Evolutionary conservation across 2,113 vertebrate genomes (phyloP).

Genomic region (Myotis davidii): DNA sequence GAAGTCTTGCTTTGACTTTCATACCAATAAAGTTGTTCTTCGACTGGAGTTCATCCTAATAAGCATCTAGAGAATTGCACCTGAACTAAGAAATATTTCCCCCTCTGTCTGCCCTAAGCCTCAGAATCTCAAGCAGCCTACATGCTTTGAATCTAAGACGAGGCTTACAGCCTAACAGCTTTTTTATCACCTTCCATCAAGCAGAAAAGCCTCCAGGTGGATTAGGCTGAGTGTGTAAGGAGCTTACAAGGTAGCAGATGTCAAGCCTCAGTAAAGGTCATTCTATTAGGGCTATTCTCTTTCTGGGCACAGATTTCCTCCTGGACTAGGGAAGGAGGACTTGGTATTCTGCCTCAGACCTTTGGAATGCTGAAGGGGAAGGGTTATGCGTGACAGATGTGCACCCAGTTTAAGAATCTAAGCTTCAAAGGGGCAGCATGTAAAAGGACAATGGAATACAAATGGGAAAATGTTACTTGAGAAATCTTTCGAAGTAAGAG

Average conservation of each 20-base stretch:
- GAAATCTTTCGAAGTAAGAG: slow-evolving; percentile 49
- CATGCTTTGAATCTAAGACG: slow-evolving; percentile 84
- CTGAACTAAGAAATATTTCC: slow-evolving; percentile 82
- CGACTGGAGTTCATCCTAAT: slow-evolving; percentile 82
- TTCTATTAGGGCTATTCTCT: slow-evolving; percentile 82
- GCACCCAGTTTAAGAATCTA: slow-evolving; percentile 62
- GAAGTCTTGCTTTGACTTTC: slow-evolving; percentile 80
- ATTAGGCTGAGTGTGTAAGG: slow-evolving; percentile 85
- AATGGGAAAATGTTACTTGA: slow-evolving; percentile 60
- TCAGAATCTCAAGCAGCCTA: slow-evolving; percentile 80
- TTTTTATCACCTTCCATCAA: slow-evolving; percentile 86
- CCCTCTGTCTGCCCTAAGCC: slow-evolving; percentile 75
- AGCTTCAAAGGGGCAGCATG: slow-evolving; percentile 43
- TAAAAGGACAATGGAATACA: slow-evolving; percentile 43
- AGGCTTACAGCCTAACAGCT: slow-evolving; percentile 80
- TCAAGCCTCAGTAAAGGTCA: slow-evolving; percentile 84
- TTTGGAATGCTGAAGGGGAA: slow-evolving; percentile 73
- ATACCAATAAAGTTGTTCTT: slow-evolving; percentile 81
- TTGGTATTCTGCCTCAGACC: slow-evolving; percentile 58
- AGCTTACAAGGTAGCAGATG: slow-evolving; percentile 84
- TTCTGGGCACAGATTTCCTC: slow-evolving; percentile 79
- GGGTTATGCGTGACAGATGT: slow-evolving; percentile 48
- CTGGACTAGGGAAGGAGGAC: slow-evolving; percentile 63
- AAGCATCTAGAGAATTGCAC: slow-evolving; percentile 82
- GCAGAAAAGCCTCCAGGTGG: slow-evolving; percentile 85